phyloP scores from a whole-genome alignment of 2,888 invertebrate genomes.

The Pimpla rufipes region DNA sequence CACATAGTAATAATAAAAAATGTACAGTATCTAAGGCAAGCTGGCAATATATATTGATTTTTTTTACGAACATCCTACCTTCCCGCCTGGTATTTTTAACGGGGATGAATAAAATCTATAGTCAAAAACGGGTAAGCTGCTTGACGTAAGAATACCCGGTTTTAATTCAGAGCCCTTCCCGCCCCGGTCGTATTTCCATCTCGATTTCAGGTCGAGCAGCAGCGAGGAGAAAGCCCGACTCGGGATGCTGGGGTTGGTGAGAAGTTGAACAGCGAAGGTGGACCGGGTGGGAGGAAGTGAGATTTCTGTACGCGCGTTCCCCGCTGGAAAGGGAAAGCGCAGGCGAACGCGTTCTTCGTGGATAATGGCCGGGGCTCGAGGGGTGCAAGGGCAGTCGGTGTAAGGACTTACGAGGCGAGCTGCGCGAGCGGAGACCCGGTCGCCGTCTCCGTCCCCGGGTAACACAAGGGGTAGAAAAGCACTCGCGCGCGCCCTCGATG shows the following conservation, averaged over 20 bases:
- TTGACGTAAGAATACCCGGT: background rate
- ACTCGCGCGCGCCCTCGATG: conserved; percentile 60
- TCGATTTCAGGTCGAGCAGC: conserved; percentile 17
- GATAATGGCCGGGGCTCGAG: conserved; percentile 49
- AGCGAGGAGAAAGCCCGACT: background rate
- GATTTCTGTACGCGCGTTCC: conserved; percentile 31
- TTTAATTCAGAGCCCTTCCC: background rate
- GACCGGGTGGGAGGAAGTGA: background rate
- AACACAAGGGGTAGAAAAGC: conserved; percentile 62
- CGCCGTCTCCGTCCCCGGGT: conserved; percentile 19
- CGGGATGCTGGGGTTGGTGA: background rate
- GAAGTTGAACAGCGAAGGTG: background rate
- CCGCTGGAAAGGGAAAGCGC: conserved; percentile 31
- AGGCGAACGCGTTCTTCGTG: conserved; percentile 38
- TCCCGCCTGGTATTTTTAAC: background rate
- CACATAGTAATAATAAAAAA: no score
- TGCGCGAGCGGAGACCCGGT: conserved; percentile 26
- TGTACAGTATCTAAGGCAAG: no score
- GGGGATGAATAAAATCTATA: background rate
- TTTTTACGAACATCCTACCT: no score
- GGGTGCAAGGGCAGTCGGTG: conserved; percentile 33
- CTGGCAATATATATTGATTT: no score
- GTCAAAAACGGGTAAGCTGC: no score
- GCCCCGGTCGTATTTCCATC: background rate
- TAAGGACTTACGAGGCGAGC: conserved; percentile 55